Base-by-base conservation (phyloP, 2,113 vertebrate genomes). In the Brachyistius frenatus region DNA sequence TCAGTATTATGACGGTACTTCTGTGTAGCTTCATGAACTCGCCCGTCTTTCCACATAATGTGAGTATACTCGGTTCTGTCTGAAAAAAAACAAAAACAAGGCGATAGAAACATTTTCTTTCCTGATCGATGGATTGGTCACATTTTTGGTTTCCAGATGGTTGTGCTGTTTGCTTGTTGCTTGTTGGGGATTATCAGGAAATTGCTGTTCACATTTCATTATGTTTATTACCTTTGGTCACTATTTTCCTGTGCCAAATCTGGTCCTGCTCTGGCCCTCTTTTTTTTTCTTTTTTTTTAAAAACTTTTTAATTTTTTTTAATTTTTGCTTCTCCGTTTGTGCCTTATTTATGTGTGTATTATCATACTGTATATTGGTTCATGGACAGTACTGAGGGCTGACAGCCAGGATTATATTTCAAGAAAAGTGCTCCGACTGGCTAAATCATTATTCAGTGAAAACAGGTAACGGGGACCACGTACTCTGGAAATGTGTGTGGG, bases 281-380 rank as follows among this genome's bases (percentile, higher is more conserved):
- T 52, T 76, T 54, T 49, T 30, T 39, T 64, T 23, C 23, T n/a
- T 5, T 11, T n/a, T 16, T 54, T 49, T 64, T n/a, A n/a, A n/a
- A n/a, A 23, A 23, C 33, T 53, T 66, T 41, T 39, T 11, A 64
- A 66, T n/a, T 5, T 11, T n/a, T 16, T 54, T 49, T 64, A 23
- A 23, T 36, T 53, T 66, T 41, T 37, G 84, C 73, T 88, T 91
- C 68, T 94, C 90, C 88, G 90, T 93, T 86, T 93, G 93, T 94
- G 94, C 94, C 93, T 94, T 95, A 94, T 92, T 92, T 89, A 85
- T 85, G 83, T 91, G 85, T 87, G 73, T 84, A 73, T 89, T 86
- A 46, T 55, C 73, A 85, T 89, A 52, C 67, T 85, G 78, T 88
- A 54, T 81, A 37, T 85, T 76, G 68, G 65, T 84, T 75, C 64